A percentile compares a stretch with the other conserved stretches of the same genome.
phyloP scores from a whole-genome alignment of 2,113 vertebrate species.

The Smithornis capensis region DNA sequence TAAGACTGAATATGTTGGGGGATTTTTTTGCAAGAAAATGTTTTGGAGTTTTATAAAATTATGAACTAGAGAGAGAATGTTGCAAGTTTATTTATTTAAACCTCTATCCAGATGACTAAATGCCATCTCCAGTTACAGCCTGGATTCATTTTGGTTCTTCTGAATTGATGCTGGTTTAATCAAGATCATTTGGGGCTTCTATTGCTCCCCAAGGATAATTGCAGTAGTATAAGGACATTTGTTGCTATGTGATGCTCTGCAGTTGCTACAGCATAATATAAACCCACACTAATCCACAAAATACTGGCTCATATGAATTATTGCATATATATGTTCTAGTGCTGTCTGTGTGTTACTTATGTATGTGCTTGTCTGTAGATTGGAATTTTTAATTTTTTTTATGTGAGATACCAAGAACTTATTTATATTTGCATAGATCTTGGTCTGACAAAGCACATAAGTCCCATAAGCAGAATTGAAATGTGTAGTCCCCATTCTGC shows the following conservation, averaged over 20 bases:
- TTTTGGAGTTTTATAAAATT: background rate
- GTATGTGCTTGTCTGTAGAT: background rate
- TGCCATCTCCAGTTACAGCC: background rate
- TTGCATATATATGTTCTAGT: background rate
- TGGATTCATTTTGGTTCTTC: background rate
- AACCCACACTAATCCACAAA: background rate
- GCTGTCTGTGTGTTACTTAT: background rate
- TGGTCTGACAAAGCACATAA: background rate
- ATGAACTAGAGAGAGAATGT: background rate
- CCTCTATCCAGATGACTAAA: background rate
- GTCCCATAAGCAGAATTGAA: background rate
- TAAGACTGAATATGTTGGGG: background rate
- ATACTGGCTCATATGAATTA: background rate
- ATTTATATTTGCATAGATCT: background rate
- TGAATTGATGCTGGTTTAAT: background rate
- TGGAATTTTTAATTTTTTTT: background rate
- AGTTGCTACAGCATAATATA: background rate
- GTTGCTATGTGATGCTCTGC: background rate
- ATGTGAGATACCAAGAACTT: background rate
- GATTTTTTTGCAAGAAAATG: background rate
- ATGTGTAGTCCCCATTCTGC: background rate
- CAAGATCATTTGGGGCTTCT: background rate
- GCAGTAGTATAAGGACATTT: background rate
- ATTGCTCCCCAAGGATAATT: background rate
- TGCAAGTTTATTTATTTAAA: background rate